Base-by-base conservation (phyloP, 2,113 vertebrate species). In the Grantiella picta region DNA sequence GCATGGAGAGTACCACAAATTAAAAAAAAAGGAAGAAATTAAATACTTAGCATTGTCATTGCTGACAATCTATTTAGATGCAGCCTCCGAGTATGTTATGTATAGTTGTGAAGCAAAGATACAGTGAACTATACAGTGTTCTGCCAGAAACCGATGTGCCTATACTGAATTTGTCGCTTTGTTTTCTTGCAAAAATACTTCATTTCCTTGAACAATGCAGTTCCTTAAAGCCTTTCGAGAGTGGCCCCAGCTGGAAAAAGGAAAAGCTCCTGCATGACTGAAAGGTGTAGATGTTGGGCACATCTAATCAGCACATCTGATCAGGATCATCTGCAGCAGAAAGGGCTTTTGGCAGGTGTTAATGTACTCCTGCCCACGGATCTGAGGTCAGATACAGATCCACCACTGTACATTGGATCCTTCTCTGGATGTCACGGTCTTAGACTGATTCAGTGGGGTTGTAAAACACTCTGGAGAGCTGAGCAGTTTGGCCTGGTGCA, bases 401-500 rank as follows among this genome's bases (percentile, higher is more conserved):
- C 33, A 64, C 18, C 27, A 13, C 35, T n/a, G 25, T 5, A 9
- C 1, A 2, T 47, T 44, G 44, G 28, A 45, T 47, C n/a, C 31
- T 60, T 18, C 38, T 56, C 57, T 63, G 56, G 11, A 16, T 40
- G 8, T 61, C 71, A 36, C 6, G 5, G 23, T 53, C 36, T 47
- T n/a, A 59, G 25, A 36, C 5, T 17, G 20, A n/a, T 65, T 78
- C 42, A 25, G 35, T 1, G 6, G 10, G 4, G 36, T 11, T 78
- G 5, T 36, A 50, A 90, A 69, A 7, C 21, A 24, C 21, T 19
- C 38, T 2, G 10, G 42, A 36, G 20, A 66, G 47, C 18, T 25
- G 79, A 53, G 71, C 17, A 54, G 28, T 25, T 0, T 0, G 8
- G 12, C 15, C 22, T 7, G 19, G 12, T 28, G 49, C 10, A 23